A percentile compares a stretch with the other conserved stretches of the same genome.
Conservation (phyloP, 2,113 vertebrate genomes). For the Rhinolophus ferrumequinum region DNA sequence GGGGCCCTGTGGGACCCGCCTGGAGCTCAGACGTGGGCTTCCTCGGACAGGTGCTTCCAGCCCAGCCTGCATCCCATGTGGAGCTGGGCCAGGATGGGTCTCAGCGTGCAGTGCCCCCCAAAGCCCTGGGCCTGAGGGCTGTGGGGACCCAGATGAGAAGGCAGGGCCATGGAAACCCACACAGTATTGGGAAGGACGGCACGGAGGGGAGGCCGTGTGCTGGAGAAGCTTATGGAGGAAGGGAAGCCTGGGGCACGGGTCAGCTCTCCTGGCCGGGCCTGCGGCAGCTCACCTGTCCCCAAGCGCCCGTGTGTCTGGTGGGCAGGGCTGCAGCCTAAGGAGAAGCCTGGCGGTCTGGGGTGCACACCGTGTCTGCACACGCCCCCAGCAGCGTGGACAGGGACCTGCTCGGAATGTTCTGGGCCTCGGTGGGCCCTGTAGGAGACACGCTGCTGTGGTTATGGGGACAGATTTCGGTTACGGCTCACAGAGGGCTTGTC, state of each 20-base stretch:
- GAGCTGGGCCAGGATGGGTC: neutral
- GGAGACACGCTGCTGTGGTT: too few species aligned
- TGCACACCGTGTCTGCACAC: neutral
- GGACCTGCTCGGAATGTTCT: too few species aligned
- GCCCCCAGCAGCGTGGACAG: neutral
- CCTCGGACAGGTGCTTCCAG: neutral
- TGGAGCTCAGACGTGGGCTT: neutral
- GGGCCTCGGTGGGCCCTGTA: too few species aligned
- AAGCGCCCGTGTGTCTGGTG: too few species aligned
- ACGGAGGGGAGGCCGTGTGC: neutral
- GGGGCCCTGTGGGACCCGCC: fast-evolving
- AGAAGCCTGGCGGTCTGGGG: neutral
- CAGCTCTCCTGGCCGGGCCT: neutral
- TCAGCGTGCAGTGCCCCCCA: neutral
- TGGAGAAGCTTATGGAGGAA: neutral
- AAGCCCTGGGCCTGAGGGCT: too few species aligned
- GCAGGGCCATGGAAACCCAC: neutral
- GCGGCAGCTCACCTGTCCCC: too few species aligned
- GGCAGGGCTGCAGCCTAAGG: too few species aligned
- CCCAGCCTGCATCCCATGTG: fast-evolving
- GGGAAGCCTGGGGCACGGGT: neutral
- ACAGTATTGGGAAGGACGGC: too few species aligned
- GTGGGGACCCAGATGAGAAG: too few species aligned
- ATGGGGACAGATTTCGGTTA: neutral
- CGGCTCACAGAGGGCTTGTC: neutral